These are phyloP conservation scores for Rhagologus leucostigma DNA, from an alignment of 2,113 vertebrate genomes.

Conservation along the genomic window DNA sequence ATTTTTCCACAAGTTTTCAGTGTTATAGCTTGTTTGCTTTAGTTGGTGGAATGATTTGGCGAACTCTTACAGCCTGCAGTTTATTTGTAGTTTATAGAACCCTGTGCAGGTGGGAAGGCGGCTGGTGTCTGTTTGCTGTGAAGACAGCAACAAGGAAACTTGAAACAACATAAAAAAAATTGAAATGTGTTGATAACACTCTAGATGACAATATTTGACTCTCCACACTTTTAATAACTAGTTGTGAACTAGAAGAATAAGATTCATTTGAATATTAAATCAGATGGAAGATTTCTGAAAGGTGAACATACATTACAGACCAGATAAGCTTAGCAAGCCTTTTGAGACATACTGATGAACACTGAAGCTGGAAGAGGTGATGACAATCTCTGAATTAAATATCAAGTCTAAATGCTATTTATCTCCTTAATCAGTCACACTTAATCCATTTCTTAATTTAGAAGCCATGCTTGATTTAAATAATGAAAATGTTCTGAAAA, in stretches of 20 bases:
- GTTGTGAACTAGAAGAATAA: background rate
- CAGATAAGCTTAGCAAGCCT: background rate
- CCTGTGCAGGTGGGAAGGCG: background rate
- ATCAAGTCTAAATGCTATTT: background rate
- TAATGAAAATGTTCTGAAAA: background rate
- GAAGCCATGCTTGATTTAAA: background rate
- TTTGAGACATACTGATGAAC: background rate
- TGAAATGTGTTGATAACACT: background rate
- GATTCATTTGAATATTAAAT: background rate
- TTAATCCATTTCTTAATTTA: background rate
- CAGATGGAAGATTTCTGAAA: background rate
- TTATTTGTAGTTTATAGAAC: background rate
- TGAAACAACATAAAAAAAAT: background rate
- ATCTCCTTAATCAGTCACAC: background rate
- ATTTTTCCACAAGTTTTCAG: background rate
- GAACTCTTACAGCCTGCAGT: background rate
- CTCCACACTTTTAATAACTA: background rate
- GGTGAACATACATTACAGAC: background rate
- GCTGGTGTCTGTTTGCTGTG: background rate
- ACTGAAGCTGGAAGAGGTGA: background rate
- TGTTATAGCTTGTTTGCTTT: background rate
- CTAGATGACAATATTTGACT: background rate
- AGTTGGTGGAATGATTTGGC: background rate
- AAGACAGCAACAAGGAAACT: background rate
- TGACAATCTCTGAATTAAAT: background rate